Conservation (phyloP, 2,888 invertebrate genomes). For the Lycaena phlaeas region DNA sequence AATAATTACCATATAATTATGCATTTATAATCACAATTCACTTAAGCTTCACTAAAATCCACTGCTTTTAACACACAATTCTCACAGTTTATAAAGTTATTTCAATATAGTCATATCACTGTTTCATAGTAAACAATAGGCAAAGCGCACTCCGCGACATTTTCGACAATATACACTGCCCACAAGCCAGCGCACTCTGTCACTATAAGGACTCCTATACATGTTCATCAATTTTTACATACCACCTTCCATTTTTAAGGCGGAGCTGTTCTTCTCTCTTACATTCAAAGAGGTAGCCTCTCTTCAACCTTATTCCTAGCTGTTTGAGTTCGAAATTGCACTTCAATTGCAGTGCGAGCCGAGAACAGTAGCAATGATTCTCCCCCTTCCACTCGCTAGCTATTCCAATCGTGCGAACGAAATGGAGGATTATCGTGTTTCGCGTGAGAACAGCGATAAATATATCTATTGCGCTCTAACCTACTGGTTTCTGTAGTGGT, state of each 20-base stretch:
- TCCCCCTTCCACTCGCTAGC: slow-evolving; percentile 46
- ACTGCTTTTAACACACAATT: slow-evolving; percentile 18
- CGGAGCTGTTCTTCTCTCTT: slow-evolving; percentile 65
- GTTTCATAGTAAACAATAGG: slow-evolving; percentile 67
- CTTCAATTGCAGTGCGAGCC: slow-evolving; percentile 25
- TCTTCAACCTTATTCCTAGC: slow-evolving; percentile 10
- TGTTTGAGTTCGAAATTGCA: slow-evolving; percentile 22
- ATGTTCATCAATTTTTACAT: slow-evolving; percentile 74
- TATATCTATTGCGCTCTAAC: slow-evolving; percentile 34
- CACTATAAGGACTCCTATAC: slow-evolving; percentile 73
- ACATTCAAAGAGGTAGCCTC: slow-evolving; percentile 21
- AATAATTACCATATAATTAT: too few species aligned
- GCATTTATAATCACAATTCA: too few species aligned
- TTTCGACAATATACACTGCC: slow-evolving; percentile 71
- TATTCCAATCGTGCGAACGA: slow-evolving; percentile 39
- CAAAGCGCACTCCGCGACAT: slow-evolving; percentile 60
- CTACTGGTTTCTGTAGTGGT: slow-evolving; percentile 26
- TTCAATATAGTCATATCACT: slow-evolving; percentile 70
- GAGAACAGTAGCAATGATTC: slow-evolving; percentile 39
- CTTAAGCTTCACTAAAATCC: slow-evolving; percentile 21
- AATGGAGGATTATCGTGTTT: slow-evolving; percentile 33
- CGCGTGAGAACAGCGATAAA: slow-evolving; percentile 20
- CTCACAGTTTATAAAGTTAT: slow-evolving; percentile 27
- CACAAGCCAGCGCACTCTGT: slow-evolving; percentile 71
- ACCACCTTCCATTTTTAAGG: slow-evolving; percentile 74